These are phyloP conservation scores for Pangasius krempfi DNA, from an alignment of 2,797 vertebrate genomes.

Conservation along the genomic window DNA sequence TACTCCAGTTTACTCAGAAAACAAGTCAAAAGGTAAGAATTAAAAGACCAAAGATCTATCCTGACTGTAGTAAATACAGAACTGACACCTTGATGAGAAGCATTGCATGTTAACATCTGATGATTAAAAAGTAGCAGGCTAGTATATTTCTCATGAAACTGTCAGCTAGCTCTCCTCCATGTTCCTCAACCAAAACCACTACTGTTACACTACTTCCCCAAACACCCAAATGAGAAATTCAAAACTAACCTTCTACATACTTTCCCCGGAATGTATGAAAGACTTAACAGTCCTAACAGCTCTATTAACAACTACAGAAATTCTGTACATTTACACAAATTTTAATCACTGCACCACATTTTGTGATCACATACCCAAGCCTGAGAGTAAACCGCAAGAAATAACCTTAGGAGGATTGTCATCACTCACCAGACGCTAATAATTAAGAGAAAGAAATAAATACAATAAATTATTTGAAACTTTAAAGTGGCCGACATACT, in stretches of 20 bases:
- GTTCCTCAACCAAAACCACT: slow-evolving; percentile 14
- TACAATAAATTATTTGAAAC: not conserved
- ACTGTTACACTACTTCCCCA: slow-evolving; percentile 1
- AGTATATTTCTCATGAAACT: not conserved
- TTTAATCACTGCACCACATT: not conserved
- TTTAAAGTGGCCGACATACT: not conserved
- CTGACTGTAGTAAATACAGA: not conserved
- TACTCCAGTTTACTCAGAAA: not conserved
- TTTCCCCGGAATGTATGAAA: not conserved
- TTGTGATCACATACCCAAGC: not conserved
- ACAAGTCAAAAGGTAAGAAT: not conserved
- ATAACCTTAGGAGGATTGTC: not conserved
- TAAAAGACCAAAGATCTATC: not conserved
- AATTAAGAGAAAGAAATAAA: not conserved
- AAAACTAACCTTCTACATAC: not conserved
- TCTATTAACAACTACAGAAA: not conserved
- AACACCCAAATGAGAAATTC: not conserved
- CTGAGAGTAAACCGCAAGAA: not conserved
- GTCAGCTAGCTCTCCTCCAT: not conserved
- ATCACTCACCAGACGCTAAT: not conserved
- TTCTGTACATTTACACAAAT: not conserved
- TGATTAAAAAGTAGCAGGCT: not conserved
- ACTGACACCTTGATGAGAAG: not conserved
- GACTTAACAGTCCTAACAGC: not conserved
- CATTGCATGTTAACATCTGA: not conserved